A percentile compares a stretch with the other conserved stretches of the same genome.
Conservation (phyloP, 2,797 vertebrate species). For the Tenualosa thibaudeaui region DNA sequence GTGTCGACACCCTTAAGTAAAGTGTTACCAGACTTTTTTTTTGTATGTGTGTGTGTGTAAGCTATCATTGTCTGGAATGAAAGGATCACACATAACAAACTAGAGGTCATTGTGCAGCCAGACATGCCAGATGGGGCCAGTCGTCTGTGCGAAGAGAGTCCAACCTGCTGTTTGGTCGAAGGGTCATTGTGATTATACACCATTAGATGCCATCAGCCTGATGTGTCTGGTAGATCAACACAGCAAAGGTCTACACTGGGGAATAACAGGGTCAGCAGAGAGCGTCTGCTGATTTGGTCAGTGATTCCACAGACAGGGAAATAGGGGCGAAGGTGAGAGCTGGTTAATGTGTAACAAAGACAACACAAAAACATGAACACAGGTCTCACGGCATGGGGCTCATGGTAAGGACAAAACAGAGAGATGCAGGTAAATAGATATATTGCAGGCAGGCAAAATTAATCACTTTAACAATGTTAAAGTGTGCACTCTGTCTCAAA, state of each 20-base stretch:
- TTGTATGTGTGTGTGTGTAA: no score
- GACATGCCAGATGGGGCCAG: background rate
- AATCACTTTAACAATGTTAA: no score
- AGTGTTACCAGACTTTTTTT: no score
- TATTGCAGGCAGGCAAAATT: no score
- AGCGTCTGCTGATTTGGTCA: background rate
- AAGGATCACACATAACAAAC: background rate
- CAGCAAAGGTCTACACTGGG: background rate
- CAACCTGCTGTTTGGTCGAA: background rate
- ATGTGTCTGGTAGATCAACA: background rate
- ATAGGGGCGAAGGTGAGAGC: background rate
- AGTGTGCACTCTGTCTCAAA: no score
- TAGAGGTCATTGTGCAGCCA: background rate
- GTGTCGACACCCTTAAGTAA: no score
- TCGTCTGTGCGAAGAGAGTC: background rate
- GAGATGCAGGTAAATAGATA: no score
- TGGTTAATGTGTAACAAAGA: background rate
- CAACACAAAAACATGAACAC: background rate
- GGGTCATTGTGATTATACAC: background rate
- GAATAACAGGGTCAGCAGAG: background rate
- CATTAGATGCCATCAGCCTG: background rate
- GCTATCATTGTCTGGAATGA: background rate
- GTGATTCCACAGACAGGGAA: background rate
- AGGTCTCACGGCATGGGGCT: background rate
- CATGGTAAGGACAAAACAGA: no score